A percentile compares a stretch with the other conserved stretches of the same genome.
phyloP scores from a whole-genome alignment of 2,113 vertebrate species.

The Nannobrachium achirus region DNA sequence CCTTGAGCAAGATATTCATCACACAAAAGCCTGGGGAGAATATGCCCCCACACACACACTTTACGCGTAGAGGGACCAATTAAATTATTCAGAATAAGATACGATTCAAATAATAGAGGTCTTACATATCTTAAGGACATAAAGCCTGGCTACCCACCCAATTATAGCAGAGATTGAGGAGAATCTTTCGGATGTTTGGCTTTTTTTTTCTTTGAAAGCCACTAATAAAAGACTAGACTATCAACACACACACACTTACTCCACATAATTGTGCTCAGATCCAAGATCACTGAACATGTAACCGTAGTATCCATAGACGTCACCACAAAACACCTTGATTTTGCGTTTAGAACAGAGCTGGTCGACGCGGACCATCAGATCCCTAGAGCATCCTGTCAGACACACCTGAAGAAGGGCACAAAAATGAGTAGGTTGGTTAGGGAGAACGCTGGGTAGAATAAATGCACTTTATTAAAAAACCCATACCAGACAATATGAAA shows the following conservation, averaged over 20 bases:
- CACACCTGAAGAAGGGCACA: constrained; percentile 82
- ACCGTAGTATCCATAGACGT: constrained; percentile 93
- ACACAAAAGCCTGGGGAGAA: not conserved
- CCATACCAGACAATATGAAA: not conserved
- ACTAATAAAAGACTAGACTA: not conserved
- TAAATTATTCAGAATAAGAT: too few species aligned
- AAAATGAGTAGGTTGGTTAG: too few species aligned
- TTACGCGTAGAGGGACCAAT: too few species aligned
- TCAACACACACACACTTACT: constrained; percentile 85
- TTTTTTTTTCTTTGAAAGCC: not conserved
- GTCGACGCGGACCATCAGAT: constrained; percentile 87
- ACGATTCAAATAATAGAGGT: too few species aligned
- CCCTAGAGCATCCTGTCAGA: constrained; percentile 88
- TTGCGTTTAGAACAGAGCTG: constrained; percentile 86
- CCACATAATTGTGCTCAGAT: constrained; percentile 88
- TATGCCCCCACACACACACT: not conserved
- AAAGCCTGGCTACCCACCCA: too few species aligned
- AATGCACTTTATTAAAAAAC: too few species aligned
- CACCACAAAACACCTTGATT: constrained; percentile 91
- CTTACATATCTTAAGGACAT: too few species aligned
- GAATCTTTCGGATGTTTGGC: too few species aligned
- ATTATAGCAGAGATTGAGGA: too few species aligned
- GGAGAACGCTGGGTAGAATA: too few species aligned
- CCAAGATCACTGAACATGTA: constrained; percentile 93
- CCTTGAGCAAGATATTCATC: too few species aligned